A percentile compares a stretch with the other conserved stretches of the same genome.
Evolutionary conservation across 2,888 invertebrate species (phyloP).

Genomic region (Lasioglossum vierecki): DNA sequence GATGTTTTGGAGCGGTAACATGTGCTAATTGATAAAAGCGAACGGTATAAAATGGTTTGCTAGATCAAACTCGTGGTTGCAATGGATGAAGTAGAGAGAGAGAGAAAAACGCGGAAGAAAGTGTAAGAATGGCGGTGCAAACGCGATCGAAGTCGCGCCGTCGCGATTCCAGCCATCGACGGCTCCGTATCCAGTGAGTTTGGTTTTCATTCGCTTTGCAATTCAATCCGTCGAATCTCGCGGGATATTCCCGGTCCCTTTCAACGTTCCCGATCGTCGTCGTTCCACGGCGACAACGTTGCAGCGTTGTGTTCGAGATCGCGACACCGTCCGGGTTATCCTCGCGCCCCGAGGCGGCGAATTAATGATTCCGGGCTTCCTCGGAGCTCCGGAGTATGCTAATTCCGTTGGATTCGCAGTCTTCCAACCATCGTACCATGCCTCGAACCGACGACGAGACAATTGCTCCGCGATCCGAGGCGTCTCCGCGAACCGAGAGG

Average conservation of each 20-base stretch:
- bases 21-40: background rate
- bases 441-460: constrained; percentile 46
- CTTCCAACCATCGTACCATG: constrained; percentile 28
- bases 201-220: constrained; percentile 77
- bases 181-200: constrained; percentile 58
- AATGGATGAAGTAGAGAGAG: background rate
- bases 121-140: constrained; percentile 2
- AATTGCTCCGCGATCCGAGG: constrained; percentile 57
- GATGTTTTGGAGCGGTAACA: background rate
- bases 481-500: background rate
- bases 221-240: constrained; percentile 70
- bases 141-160: constrained; percentile 18
- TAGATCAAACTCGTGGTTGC: background rate
- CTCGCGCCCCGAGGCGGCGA: constrained; percentile 49
- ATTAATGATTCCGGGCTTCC: constrained; percentile 64
- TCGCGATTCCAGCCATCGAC: constrained; percentile 42
- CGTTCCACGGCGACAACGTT: constrained; percentile 18
- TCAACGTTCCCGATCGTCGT: constrained; percentile 39
- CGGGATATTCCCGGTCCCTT: constrained; percentile 53
- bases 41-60: background rate
- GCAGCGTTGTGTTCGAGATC: constrained; percentile 30
- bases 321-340: constrained; percentile 47
- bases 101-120: background rate
- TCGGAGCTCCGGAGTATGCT: constrained; percentile 54
- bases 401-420: constrained; percentile 61